Evolutionary conservation across 2,797 vertebrate species (phyloP).

Genomic region (Enteromius afrohamiltoni): DNA sequence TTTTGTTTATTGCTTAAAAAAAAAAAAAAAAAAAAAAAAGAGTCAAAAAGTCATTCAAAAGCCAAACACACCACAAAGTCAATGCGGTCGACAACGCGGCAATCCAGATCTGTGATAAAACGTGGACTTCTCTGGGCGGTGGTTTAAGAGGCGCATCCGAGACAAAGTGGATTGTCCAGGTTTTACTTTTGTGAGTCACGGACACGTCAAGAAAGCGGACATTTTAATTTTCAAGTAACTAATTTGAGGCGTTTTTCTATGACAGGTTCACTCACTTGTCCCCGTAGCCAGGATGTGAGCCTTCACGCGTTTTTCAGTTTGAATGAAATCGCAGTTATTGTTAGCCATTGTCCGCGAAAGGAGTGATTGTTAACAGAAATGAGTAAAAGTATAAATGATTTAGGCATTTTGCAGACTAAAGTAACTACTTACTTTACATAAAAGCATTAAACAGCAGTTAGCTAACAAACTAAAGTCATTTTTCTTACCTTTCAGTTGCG

Average conservation of each 20-base stretch:
- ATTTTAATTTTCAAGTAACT: slow-evolving; percentile 39
- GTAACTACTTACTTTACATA: neutral
- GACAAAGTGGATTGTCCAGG: slow-evolving; percentile 58
- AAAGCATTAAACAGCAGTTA: neutral
- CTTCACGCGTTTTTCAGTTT: neutral
- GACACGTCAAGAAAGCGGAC: slow-evolving; percentile 63
- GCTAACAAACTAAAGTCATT: neutral
- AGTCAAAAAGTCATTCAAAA: neutral
- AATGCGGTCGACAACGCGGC: slow-evolving; percentile 2
- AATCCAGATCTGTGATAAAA: slow-evolving; percentile 54
- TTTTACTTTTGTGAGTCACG: slow-evolving; percentile 11
- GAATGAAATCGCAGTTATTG: neutral
- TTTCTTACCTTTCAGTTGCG: slow-evolving; percentile 46
- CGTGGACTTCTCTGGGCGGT: slow-evolving; percentile 61
- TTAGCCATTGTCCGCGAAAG: neutral
- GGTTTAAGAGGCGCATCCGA: slow-evolving; percentile 54
- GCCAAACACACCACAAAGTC: neutral
- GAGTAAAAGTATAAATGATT: neutral
- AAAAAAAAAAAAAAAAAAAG: neutral
- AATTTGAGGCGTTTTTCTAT: neutral
- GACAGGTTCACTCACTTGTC: neutral
- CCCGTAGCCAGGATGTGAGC: neutral
- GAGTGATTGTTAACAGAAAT: neutral
- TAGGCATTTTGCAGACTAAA: neutral
- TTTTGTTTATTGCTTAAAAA: neutral